Evolutionary conservation across 2,888 invertebrate genomes (phyloP).

Genomic region (Parthenolecanium corni): DNA sequence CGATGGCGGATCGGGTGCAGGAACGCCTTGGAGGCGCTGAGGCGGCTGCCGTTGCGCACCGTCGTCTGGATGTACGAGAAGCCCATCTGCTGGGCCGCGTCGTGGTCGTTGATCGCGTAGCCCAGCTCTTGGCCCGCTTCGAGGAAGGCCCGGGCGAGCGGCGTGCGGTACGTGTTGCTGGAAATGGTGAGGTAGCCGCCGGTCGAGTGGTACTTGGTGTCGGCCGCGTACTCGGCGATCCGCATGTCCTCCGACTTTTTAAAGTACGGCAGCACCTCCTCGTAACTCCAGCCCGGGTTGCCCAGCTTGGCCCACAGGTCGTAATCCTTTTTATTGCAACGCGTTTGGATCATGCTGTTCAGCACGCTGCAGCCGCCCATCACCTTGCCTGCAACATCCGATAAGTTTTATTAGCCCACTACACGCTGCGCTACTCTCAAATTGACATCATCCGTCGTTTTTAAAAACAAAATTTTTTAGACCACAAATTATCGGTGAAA

Average conservation of each 20-base stretch:
- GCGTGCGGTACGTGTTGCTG: conserved; percentile 31
- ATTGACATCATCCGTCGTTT: too few relatives aligned
- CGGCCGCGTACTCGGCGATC: conserved; percentile 29
- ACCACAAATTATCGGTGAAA: too few relatives aligned
- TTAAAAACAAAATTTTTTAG: too few relatives aligned
- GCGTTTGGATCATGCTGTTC: conserved; percentile 68
- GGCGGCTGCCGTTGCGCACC: conserved; percentile 41
- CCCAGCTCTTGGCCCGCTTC: conserved; percentile 32
- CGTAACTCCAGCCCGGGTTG: conserved; percentile 41
- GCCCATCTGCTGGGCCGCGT: conserved; percentile 28
- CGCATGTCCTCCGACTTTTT: conserved; percentile 37
- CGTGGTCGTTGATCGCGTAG: conserved; percentile 31
- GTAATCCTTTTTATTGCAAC: conserved; percentile 59
- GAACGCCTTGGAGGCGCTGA: conserved; percentile 56
- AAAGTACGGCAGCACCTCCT: conserved; percentile 36
- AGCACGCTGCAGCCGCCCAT: conserved; percentile 69
- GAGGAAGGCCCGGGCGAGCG: conserved; percentile 31
- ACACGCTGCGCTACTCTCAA: too few relatives aligned
- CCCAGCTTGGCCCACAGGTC: conserved; percentile 62
- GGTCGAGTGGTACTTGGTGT: conserved; percentile 33
- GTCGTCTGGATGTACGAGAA: conserved; percentile 26
- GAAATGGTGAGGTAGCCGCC: conserved; percentile 34
- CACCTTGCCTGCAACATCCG: conserved; percentile 49
- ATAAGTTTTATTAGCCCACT: background rate
- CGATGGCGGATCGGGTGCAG: conserved; percentile 48